A percentile compares a stretch with the other conserved stretches of the same genome.
Evolutionary conservation across 1,140 invertebrate species (phyloP).

Genomic region (Heliothis virescens): DNA sequence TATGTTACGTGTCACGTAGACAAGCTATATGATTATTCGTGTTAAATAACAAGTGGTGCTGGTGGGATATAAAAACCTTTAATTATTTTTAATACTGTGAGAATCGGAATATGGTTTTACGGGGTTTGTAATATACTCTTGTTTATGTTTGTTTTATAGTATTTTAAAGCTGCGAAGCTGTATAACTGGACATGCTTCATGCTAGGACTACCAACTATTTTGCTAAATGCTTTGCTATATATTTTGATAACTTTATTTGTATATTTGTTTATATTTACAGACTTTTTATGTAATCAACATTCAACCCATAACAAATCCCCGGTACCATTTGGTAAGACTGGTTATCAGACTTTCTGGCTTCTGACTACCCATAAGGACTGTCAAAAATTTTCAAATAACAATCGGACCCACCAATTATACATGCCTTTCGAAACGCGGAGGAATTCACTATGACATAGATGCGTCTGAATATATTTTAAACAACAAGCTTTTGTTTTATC

Average conservation of each 20-base stretch:
- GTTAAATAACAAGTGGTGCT: slow-evolving; percentile 81
- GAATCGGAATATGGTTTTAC: slow-evolving; percentile 23
- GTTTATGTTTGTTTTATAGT: slow-evolving; percentile 36
- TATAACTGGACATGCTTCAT: slow-evolving; percentile 42
- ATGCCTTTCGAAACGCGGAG: too few species aligned
- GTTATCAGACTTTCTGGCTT: background rate
- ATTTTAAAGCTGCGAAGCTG: slow-evolving; percentile 39
- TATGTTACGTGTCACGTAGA: slow-evolving; percentile 50
- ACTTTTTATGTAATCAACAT: slow-evolving; percentile 16
- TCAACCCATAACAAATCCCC: too few species aligned
- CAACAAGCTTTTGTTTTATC: too few species aligned
- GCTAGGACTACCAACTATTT: slow-evolving; percentile 33
- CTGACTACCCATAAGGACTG: too few species aligned
- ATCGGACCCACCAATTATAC: too few species aligned
- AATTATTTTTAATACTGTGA: slow-evolving; percentile 47
- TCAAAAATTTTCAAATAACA: too few species aligned
- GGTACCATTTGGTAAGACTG: too few species aligned
- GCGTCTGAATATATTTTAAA: too few species aligned
- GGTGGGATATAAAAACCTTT: slow-evolving; percentile 58
- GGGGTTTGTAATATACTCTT: slow-evolving; percentile 4
- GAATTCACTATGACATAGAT: too few species aligned
- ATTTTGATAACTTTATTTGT: background rate
- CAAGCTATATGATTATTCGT: slow-evolving; percentile 57
- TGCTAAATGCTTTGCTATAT: slow-evolving; percentile 6
- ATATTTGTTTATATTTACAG: slow-evolving; percentile 6